Conservation (phyloP, 1,140 invertebrate species). For the Anastatus disparis region DNA sequence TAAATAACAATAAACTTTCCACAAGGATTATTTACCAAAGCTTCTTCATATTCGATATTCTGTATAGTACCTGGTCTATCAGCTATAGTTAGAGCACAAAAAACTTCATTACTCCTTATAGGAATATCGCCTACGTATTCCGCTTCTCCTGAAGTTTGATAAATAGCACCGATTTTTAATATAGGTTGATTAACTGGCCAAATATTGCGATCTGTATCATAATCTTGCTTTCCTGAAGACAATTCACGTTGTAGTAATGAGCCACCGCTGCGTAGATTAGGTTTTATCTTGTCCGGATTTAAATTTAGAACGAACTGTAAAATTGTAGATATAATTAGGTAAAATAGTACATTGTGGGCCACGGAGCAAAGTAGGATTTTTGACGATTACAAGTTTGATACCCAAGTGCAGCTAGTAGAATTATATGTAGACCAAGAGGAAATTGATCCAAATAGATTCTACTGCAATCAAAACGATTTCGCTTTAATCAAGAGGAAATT, state of each 20-base stretch:
- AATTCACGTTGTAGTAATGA: slow-evolving; percentile 67
- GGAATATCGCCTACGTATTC: slow-evolving; percentile 73
- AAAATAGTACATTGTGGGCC: no score
- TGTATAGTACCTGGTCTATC: slow-evolving; percentile 69
- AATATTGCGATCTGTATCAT: slow-evolving; percentile 72
- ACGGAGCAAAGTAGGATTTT: no score
- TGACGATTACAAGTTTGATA: no score
- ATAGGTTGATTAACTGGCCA: slow-evolving; percentile 82
- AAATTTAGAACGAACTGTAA: slow-evolving; percentile 69
- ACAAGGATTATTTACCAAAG: slow-evolving; percentile 68
- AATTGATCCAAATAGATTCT: no score
- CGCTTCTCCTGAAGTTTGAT: slow-evolving; percentile 78
- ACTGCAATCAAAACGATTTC: no score
- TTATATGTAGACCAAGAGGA: no score
- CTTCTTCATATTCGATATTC: slow-evolving; percentile 69
- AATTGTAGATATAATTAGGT: slow-evolving; percentile 22
- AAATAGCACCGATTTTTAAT: slow-evolving; percentile 76
- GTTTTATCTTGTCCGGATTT: slow-evolving; percentile 57
- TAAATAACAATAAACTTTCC: no score
- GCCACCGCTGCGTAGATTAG: slow-evolving; percentile 58
- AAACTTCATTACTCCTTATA: slow-evolving; percentile 67
- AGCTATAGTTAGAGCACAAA: slow-evolving; percentile 72
- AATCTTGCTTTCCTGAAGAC: slow-evolving; percentile 76
- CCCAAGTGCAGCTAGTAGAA: no score
- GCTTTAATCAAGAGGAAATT: no score